A percentile compares a stretch with the other conserved stretches of the same genome.
These are phyloP conservation scores for Passer montanus DNA, from an alignment of 2,113 vertebrate genomes.

Conservation along the genomic window DNA sequence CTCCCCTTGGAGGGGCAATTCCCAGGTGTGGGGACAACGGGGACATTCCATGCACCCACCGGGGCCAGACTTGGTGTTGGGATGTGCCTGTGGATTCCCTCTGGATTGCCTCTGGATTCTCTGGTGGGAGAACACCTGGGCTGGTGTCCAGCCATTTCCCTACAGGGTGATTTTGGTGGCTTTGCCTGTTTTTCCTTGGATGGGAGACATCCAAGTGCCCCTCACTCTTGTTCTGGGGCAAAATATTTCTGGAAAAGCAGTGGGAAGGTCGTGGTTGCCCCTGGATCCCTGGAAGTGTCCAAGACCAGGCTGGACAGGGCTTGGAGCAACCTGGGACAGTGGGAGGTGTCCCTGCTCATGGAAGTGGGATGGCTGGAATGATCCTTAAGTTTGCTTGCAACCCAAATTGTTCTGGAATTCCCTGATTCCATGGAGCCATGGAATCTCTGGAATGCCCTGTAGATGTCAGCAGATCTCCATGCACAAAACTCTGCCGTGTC, in stretches of 20 bases:
- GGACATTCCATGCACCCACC: no score
- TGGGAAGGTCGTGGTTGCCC: not conserved
- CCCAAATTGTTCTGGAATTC: not conserved
- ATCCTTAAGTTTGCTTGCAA: not conserved
- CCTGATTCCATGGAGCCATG: not conserved
- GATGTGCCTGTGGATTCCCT: no score
- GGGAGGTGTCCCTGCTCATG: not conserved
- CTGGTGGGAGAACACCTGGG: not conserved
- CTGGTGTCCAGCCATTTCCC: not conserved
- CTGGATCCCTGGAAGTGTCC: not conserved
- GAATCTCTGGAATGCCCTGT: not conserved
- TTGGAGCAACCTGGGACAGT: not conserved
- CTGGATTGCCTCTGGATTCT: not conserved
- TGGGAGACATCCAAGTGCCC: not conserved
- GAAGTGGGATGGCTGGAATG: not conserved
- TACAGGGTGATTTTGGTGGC: not conserved
- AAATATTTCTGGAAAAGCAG: not conserved
- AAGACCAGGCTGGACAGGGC: accelerated
- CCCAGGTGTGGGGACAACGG: no score
- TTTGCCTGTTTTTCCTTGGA: not conserved
- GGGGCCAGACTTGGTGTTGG: no score
- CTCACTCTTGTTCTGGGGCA: not conserved
- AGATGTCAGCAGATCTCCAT: conserved; percentile 25
- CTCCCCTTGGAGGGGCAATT: no score
- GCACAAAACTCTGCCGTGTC: accelerated